Conservation (phyloP, 2,888 invertebrate species). For the Druceiella hillmani region DNA sequence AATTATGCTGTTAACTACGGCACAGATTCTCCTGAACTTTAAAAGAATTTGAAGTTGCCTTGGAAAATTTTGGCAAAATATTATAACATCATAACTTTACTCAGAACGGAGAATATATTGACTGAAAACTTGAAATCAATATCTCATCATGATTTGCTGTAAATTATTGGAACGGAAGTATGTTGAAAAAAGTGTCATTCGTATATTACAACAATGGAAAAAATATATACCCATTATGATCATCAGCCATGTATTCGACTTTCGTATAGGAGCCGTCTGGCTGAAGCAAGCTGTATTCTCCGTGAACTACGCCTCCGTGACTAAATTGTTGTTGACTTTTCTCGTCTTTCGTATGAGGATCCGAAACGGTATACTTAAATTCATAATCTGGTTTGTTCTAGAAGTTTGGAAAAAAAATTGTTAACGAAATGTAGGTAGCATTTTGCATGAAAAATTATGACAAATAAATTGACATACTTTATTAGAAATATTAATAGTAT, state of each 20-base stretch:
- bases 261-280: conserved; percentile 50
- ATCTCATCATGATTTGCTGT: no score
- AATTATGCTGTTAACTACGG: no score
- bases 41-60: no score
- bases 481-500: not conserved
- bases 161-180: no score
- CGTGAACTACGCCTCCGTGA: conserved; percentile 48
- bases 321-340: conserved; percentile 49
- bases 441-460: no score
- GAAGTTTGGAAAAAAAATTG: conserved; percentile 3
- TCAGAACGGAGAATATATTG: no score
- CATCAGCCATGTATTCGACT: conserved; percentile 51
- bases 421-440: conserved; percentile 5
- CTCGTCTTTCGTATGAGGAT: conserved; percentile 50
- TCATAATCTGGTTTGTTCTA: conserved; percentile 26
- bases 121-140: no score
- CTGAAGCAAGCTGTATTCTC: conserved; percentile 49
- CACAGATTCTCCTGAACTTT: no score
- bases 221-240: conserved; percentile 39
- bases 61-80: no score
- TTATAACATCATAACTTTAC: no score
- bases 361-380: conserved; percentile 51
- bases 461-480: not conserved
- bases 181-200: no score
- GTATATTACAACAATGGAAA: no score